Percentiles rank a stretch among this genome's conserved stretches.
Conservation (phyloP, 2,888 invertebrate genomes). For the Adela reaumurella region DNA sequence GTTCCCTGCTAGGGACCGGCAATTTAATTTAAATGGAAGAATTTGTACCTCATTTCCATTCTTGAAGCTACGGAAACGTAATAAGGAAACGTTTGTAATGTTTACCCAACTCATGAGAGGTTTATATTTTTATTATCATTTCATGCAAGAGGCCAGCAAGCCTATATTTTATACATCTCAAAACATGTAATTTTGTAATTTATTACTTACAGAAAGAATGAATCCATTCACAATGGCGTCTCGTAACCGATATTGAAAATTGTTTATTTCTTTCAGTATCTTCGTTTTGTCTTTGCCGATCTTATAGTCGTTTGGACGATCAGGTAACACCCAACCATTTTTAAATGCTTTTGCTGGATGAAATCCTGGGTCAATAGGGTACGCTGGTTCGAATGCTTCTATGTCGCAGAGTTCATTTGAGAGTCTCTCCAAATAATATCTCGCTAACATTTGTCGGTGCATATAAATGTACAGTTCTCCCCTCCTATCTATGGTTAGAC, state of each 20-base stretch:
- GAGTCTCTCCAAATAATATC: conserved; percentile 63
- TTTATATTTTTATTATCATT: no score
- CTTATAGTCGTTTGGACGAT: conserved; percentile 40
- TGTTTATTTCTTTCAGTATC: conserved; percentile 27
- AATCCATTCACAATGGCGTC: conserved; percentile 47
- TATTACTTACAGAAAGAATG: conserved; percentile 18
- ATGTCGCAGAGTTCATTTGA: conserved; percentile 56
- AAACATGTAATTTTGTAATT: no score
- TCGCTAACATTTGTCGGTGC: conserved; percentile 60
- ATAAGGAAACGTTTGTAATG: no score
- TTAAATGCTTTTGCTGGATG: conserved; percentile 51
- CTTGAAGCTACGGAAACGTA: no score
- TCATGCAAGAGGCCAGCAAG: no score
- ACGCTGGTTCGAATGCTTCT: conserved; percentile 37
- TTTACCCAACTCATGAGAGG: no score
- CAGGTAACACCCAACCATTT: conserved; percentile 56
- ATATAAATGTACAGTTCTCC: conserved; percentile 56
- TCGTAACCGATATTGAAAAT: conserved; percentile 39
- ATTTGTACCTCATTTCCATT: no score
- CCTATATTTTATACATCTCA: no score
- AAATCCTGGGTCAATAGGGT: conserved; percentile 46
- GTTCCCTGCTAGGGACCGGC: no score
- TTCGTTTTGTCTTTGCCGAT: conserved; percentile 21
- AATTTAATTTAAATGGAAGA: no score
- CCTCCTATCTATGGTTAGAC: conserved; percentile 40